phyloP scores from a whole-genome alignment of 2,888 invertebrate species.

The Sinodicranocentrus sp. region DNA sequence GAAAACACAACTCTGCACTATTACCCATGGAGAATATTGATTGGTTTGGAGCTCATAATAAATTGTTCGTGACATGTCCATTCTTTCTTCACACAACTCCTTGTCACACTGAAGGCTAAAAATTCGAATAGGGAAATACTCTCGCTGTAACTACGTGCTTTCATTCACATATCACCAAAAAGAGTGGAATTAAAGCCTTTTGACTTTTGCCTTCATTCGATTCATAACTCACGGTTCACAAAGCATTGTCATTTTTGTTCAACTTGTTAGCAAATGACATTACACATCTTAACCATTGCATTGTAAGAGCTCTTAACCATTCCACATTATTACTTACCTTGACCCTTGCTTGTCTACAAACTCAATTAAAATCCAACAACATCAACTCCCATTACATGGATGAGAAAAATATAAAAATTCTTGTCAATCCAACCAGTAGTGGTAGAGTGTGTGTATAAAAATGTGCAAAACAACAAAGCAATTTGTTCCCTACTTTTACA shows the following conservation, averaged over 20 bases:
- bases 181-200: too few relatives aligned
- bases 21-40: too few relatives aligned
- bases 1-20: too few relatives aligned
- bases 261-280: conserved; percentile 9
- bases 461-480: conserved; percentile 7
- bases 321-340: background rate
- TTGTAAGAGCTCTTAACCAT: background rate
- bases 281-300: background rate
- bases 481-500: conserved; percentile 28
- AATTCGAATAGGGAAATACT: too few relatives aligned
- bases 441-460: too few relatives aligned
- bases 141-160: too few relatives aligned
- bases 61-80: conserved; percentile 51
- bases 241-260: conserved; percentile 7
- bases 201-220: background rate
- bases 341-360: conserved; percentile 13
- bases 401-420: too few relatives aligned
- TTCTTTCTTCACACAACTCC: too few relatives aligned
- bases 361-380: conserved; percentile 11
- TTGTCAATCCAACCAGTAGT: too few relatives aligned
- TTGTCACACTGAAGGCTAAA: too few relatives aligned
- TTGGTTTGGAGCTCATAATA: background rate
- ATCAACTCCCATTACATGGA: too few relatives aligned
- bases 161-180: too few relatives aligned
- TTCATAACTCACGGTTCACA: background rate